Evolutionary conservation across 2,113 vertebrate genomes (phyloP).

Genomic region (Anhinga anhinga): DNA sequence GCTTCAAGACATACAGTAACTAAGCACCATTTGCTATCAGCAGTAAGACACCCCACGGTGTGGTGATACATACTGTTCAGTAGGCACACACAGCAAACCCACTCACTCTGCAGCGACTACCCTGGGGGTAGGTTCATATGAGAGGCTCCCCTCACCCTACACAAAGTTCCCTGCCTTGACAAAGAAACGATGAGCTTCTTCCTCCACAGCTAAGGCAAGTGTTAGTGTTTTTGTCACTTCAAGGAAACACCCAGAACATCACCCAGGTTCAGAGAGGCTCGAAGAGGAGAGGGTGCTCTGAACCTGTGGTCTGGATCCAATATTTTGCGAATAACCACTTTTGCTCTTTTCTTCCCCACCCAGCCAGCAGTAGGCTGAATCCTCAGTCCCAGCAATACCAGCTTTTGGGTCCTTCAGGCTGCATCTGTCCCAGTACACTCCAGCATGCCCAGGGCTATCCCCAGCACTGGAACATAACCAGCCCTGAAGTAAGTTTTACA

Average conservation of each 20-base stretch:
- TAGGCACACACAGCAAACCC: conserved; percentile 60
- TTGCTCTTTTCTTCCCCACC: not conserved
- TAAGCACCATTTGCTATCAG: conserved; percentile 51
- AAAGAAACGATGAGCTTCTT: not conserved
- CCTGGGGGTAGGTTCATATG: not conserved
- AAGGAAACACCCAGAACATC: not conserved
- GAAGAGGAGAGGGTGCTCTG: not conserved
- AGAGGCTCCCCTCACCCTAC: not conserved
- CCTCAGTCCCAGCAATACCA: not conserved
- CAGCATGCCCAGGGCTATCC: not conserved
- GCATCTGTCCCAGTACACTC: not conserved
- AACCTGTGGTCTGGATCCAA: not conserved
- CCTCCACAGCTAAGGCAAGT: not conserved
- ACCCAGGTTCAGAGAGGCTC: not conserved
- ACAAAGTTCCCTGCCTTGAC: not conserved
- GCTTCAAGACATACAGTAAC: conserved; percentile 44
- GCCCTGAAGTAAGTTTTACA: not conserved
- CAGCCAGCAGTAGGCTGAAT: not conserved
- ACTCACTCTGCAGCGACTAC: conserved; percentile 34
- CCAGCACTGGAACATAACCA: not conserved
- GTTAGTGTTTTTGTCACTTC: not conserved
- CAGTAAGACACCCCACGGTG: conserved; percentile 70
- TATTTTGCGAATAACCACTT: not conserved
- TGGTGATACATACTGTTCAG: conserved; percentile 64
- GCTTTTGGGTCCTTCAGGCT: not conserved